Percentiles rank a stretch among this genome's conserved stretches.
Conservation (phyloP, 2,797 vertebrate genomes). For the Myotis myotis region DNA sequence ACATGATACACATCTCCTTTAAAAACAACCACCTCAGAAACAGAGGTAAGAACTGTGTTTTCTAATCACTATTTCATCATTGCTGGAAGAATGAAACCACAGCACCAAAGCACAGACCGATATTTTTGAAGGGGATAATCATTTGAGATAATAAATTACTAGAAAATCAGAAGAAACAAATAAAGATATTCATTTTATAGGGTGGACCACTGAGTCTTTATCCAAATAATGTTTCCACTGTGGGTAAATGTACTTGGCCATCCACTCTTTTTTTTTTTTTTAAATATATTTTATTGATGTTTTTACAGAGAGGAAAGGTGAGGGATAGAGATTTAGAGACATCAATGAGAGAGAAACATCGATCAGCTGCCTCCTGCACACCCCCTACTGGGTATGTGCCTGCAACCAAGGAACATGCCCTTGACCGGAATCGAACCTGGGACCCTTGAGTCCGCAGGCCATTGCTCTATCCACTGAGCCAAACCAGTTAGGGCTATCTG, state of each 20-base stretch:
- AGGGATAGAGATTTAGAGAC: no score
- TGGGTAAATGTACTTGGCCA: neutral
- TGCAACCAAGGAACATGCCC: no score
- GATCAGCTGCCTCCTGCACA: no score
- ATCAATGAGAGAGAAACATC: no score
- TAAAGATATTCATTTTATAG: neutral
- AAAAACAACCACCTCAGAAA: neutral
- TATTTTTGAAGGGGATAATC: slow-evolving; percentile 9
- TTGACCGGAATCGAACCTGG: no score
- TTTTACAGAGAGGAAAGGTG: no score
- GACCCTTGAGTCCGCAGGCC: no score
- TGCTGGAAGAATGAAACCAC: neutral
- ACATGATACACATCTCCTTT: neutral
- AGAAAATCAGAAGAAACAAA: slow-evolving; percentile 42
- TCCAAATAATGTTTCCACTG: neutral
- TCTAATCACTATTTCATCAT: neutral
- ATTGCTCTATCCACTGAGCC: no score
- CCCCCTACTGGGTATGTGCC: no score
- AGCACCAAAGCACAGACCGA: neutral
- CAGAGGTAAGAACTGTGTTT: neutral
- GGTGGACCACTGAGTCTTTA: neutral
- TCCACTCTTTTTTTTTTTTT: neutral
- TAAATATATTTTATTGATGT: no score
- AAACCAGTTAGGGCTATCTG: no score
- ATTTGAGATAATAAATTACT: slow-evolving; percentile 4